Evolutionary conservation across 2,113 vertebrate genomes (phyloP).

Genomic region (Boulengeromyrus knoepffleri): DNA sequence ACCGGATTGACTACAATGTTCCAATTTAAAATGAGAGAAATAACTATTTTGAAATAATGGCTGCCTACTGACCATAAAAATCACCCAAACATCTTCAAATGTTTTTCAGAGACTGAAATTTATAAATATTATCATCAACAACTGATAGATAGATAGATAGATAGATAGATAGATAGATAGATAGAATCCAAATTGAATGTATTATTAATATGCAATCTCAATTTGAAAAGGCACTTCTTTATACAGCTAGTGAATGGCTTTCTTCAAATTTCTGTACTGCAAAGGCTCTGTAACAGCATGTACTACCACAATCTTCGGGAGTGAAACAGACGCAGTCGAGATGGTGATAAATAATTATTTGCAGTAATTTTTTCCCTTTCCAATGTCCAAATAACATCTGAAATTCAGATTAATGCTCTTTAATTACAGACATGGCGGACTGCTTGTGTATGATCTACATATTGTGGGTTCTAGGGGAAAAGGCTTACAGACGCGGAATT

Average conservation of each 20-base stretch:
- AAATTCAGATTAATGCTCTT: constrained; percentile 30
- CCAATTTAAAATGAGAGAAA: not conserved
- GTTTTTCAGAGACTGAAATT: not conserved
- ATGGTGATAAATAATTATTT: constrained; percentile 1
- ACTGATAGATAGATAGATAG: not conserved
- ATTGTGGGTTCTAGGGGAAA: constrained; percentile 33
- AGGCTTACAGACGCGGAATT: constrained; percentile 39
- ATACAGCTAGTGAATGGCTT: not conserved
- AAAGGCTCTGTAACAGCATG: constrained; percentile 12
- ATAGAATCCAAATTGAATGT: not conserved
- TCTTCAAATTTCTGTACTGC: not conserved
- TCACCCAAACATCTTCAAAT: not conserved
- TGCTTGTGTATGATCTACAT: constrained; percentile 33
- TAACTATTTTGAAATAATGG: not conserved
- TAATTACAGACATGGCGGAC: constrained; percentile 12
- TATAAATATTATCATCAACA: not conserved
- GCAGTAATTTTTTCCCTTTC: constrained; percentile 16
- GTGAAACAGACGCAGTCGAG: not conserved
- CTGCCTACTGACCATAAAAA: not conserved
- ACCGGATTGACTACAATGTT: not conserved
- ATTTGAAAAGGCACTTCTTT: not conserved
- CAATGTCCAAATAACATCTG: constrained; percentile 17
- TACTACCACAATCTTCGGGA: constrained; percentile 4
- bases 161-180: not conserved
- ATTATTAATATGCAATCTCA: not conserved